Evolutionary conservation across 2,888 invertebrate species (phyloP).

Genomic region (Drosophila yooni): DNA sequence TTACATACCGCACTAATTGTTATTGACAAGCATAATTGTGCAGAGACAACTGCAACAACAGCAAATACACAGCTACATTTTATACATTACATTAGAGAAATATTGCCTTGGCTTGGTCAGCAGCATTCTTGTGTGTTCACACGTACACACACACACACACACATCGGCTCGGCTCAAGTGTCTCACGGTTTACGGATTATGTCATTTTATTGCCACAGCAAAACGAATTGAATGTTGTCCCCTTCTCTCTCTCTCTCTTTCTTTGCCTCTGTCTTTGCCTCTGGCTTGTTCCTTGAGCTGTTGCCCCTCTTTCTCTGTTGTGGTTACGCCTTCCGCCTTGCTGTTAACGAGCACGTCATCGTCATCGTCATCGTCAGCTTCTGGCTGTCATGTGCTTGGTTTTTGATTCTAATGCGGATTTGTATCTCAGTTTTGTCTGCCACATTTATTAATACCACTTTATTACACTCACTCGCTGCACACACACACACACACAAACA

Average conservation of each 20-base stretch:
- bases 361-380: conserved; percentile 37
- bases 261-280: not conserved
- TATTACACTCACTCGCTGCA: conserved; percentile 1
- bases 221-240: not conserved
- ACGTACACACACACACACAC: conserved; percentile 30
- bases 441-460: conserved; percentile 10
- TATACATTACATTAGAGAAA: conserved; percentile 21
- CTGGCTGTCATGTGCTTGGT: conserved; percentile 48
- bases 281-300: not conserved
- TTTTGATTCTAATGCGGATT: conserved; percentile 66
- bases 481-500: not conserved
- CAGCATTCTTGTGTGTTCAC: conserved; percentile 65
- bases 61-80: not conserved
- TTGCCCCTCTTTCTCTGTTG: not conserved
- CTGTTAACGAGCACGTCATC: conserved; percentile 35
- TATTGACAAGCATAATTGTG: conserved; percentile 44
- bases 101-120: conserved; percentile 17
- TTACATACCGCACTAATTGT: conserved; percentile 40
- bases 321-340: not conserved
- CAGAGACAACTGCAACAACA: conserved; percentile 3
- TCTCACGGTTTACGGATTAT: conserved; percentile 71
- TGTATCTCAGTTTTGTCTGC: conserved; percentile 32
- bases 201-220: conserved; percentile 59
- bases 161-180: conserved; percentile 64
- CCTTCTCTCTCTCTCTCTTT: not conserved